phyloP scores from a whole-genome alignment of 2,797 vertebrate genomes.

The Amphiprion clarkii region DNA sequence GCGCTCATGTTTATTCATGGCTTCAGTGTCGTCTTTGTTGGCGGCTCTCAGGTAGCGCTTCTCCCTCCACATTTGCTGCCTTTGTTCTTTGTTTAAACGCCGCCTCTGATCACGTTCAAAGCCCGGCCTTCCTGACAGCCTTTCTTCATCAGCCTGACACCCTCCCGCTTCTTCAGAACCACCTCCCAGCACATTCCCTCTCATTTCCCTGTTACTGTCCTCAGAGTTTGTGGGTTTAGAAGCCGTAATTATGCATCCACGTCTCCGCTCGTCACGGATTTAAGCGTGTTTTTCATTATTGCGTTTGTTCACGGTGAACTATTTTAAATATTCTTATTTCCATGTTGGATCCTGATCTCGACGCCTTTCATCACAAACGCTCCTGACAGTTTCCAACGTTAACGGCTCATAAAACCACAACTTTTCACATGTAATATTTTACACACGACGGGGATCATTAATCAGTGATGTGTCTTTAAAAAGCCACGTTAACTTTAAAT shows the following conservation, averaged over 20 bases:
- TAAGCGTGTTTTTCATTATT: conserved; percentile 51
- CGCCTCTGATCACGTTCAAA: conserved; percentile 79
- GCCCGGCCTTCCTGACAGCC: conserved; percentile 69
- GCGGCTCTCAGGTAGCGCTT: conserved; percentile 61
- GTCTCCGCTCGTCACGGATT: conserved; percentile 51
- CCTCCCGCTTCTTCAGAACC: conserved; percentile 54
- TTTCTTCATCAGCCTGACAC: conserved; percentile 52
- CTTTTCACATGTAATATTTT: not conserved
- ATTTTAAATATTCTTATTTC: conserved; percentile 42
- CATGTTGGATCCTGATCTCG: conserved; percentile 22
- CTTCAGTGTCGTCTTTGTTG: conserved; percentile 64
- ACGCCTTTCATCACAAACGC: conserved; percentile 42
- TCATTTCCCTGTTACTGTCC: conserved; percentile 24
- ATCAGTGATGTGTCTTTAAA: not conserved
- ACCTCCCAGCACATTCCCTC: conserved; percentile 17
- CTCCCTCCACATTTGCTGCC: conserved; percentile 70
- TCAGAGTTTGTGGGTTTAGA: conserved; percentile 38
- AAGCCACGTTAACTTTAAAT: too few relatives aligned
- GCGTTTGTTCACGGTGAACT: conserved; percentile 44
- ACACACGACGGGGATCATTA: not conserved
- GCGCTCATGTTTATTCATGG: conserved; percentile 77
- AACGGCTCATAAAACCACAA: not conserved
- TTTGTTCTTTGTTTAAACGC: conserved; percentile 79
- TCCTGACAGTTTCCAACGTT: conserved; percentile 18
- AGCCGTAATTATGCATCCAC: conserved; percentile 63